Base-by-base conservation (phyloP, 2,113 vertebrate species). In the Ictalurus furcatus region DNA sequence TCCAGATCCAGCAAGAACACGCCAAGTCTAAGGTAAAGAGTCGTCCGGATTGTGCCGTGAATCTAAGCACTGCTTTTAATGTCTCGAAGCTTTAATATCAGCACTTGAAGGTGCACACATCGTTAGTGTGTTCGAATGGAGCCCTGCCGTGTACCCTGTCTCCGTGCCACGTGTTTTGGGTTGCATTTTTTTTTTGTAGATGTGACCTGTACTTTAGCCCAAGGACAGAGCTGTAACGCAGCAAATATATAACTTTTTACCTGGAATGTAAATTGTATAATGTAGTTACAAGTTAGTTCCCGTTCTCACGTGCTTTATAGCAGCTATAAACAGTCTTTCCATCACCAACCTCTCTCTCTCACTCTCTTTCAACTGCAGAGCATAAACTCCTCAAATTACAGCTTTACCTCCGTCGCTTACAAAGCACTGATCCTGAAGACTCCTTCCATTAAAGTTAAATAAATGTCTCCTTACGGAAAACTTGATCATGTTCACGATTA, bases 1-100 rank as follows among this genome's bases (percentile, higher is more conserved):
- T 97, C 93, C 94, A 93, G 90, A 96, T 95, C 85, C 94, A 92
- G 61, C 65, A 93, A 84, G 93, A 95, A 92, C 95, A 94, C 91
- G 95, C 95, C 89, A 95, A 95, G 90, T 90, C 90, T 61, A 97
- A 98, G 98, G 98, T 99, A 97, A 90, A 40, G 17, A 84, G 69
- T 61, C 58, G 13, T 89, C 30, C 37, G 13, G 67, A 12, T 30
- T 87, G 40, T 30, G 48, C 90, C 90, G 44, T 87, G 59, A 92
- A 89, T 78, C 81, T 86, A 6, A 69, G 17, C 11, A 21, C 30
- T 1, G 34, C 56, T 84, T 48, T 84, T 84, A 84, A 56, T 73
- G 67, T 65, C 3, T 12, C 67, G n/a, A 61, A 85, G 78, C 58
- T 90, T 85, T 71, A 90, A 74, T 74, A 40, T 40, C 6, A 3